Percentiles rank a stretch among this genome's conserved stretches.
Evolutionary conservation across 2,113 vertebrate species (phyloP).

Genomic region (Ictidomys tridecemlineatus): DNA sequence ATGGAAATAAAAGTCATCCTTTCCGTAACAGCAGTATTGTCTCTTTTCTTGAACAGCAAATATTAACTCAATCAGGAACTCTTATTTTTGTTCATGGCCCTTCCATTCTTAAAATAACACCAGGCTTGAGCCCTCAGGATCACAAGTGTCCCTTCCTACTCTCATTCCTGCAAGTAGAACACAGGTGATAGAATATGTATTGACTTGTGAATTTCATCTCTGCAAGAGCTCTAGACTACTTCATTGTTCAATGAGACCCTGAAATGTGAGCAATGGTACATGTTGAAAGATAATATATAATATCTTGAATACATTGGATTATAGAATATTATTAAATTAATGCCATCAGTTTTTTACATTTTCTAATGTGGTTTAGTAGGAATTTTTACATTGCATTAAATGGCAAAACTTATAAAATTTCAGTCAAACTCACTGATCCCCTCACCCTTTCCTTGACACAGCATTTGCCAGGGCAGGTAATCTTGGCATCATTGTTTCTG

Average conservation of each 20-base stretch:
- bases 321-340: not conserved
- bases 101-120: accelerated
- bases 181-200: accelerated
- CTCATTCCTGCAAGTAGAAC: not conserved
- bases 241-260: not conserved
- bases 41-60: constrained; percentile 66
- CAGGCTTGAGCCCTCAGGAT: not conserved
- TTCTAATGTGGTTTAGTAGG: not conserved
- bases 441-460: not conserved
- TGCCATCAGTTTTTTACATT: not conserved
- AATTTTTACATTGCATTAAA: not conserved
- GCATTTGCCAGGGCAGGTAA: not conserved
- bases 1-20: constrained; percentile 87
- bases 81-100: not conserved
- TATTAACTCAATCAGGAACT: accelerated
- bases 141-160: not conserved
- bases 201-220: accelerated
- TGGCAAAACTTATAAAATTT: not conserved
- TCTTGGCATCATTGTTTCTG: not conserved
- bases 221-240: accelerated
- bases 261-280: accelerated
- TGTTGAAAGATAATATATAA: not conserved
- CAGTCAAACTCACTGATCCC: accelerated
- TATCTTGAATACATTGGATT: not conserved
- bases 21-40: constrained; percentile 67